phyloP scores from a whole-genome alignment of 2,888 invertebrate genomes.

The Hesperia comma region DNA sequence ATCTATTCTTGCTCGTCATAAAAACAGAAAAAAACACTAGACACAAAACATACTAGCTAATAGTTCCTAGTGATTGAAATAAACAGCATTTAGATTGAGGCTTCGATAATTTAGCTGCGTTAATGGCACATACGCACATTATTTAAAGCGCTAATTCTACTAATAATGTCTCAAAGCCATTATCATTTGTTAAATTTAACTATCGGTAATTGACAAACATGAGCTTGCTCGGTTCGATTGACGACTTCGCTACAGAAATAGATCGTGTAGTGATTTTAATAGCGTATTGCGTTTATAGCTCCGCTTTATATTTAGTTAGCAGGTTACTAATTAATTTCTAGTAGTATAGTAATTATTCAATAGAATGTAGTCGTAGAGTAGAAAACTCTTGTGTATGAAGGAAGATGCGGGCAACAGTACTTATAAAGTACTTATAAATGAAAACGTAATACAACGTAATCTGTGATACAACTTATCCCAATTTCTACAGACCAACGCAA shows the following conservation, averaged over 20 bases:
- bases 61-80: neutral
- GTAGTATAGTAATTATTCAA: too few species aligned
- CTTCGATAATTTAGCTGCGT: neutral
- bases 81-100: neutral
- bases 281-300: slow-evolving; percentile 15
- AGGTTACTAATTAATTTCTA: slow-evolving; percentile 15
- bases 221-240: slow-evolving; percentile 18
- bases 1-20: neutral
- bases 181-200: slow-evolving; percentile 24
- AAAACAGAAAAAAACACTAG: neutral
- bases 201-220: slow-evolving; percentile 28
- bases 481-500: too few species aligned
- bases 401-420: too few species aligned
- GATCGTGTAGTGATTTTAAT: slow-evolving; percentile 24
- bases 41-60: slow-evolving; percentile 2
- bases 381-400: too few species aligned
- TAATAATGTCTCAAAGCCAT: slow-evolving; percentile 19
- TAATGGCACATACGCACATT: neutral
- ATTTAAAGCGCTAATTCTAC: slow-evolving; percentile 7
- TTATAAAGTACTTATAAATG: too few species aligned
- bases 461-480: too few species aligned
- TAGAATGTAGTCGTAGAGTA: too few species aligned
- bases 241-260: slow-evolving; percentile 28
- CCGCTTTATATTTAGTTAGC: slow-evolving; percentile 12
- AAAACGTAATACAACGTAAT: too few species aligned